A percentile compares a stretch with the other conserved stretches of the same genome.
These are phyloP conservation scores for Heliconius hewitsoni DNA, from an alignment of 1,140 invertebrate species.

Conservation along the genomic window DNA sequence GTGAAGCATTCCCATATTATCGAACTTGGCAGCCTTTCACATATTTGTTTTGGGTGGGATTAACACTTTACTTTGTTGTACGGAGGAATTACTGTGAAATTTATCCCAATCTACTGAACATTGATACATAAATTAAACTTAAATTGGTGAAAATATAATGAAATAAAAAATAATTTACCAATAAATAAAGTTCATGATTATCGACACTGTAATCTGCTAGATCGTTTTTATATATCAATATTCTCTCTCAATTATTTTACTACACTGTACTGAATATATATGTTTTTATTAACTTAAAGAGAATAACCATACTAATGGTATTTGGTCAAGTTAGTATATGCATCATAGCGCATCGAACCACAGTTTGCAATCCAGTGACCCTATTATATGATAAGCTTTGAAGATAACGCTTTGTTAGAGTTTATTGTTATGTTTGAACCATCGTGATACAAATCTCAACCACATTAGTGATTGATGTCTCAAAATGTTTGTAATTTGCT, in stretches of 20 bases:
- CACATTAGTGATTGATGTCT: neutral
- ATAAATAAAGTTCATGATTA: too few species aligned
- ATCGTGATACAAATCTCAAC: constrained; percentile 2
- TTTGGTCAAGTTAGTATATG: neutral
- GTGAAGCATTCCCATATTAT: too few species aligned
- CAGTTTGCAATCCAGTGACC: constrained; percentile 19
- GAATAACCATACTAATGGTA: neutral
- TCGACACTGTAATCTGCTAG: too few species aligned
- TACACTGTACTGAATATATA: neutral
- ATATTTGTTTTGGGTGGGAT: too few species aligned
- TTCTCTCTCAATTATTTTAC: neutral
- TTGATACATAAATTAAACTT: too few species aligned
- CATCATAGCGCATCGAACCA: constrained; percentile 6
- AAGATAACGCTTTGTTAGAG: constrained; percentile 22
- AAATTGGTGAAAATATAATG: too few species aligned
- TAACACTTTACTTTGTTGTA: too few species aligned
- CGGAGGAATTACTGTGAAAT: too few species aligned
- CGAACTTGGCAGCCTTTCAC: too few species aligned
- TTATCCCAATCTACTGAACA: too few species aligned
- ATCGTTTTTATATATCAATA: too few species aligned
- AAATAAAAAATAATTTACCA: too few species aligned
- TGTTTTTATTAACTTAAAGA: neutral
- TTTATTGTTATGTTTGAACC: constrained; percentile 22
- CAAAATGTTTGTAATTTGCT: neutral
- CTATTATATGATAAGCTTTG: constrained; percentile 20